Evolutionary conservation across 37 sponge, comb jelly and placozoan species (phyloP).

Genomic region (Aphrocallistes beatrix): DNA sequence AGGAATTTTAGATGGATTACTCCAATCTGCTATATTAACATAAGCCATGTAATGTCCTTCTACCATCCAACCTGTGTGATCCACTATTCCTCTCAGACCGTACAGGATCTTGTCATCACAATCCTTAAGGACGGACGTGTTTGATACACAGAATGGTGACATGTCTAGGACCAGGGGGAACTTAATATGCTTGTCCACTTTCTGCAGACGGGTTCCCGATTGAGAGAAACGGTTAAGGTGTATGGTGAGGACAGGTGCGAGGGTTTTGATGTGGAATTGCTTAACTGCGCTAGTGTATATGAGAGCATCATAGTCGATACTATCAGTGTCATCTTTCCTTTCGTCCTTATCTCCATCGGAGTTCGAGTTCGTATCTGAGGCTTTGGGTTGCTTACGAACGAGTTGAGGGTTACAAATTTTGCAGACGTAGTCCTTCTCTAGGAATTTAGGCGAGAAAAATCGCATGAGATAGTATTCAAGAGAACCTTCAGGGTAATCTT

Average conservation of each 20-base stretch:
- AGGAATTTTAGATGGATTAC: not conserved
- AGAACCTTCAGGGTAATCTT: no score
- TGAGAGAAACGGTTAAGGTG: slow-evolving; percentile 87
- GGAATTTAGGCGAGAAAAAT: no score
- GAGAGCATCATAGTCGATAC: not conserved
- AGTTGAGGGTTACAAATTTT: no score
- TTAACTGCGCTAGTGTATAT: slow-evolving; percentile 51
- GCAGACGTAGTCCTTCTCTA: no score
- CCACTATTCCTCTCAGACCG: slow-evolving; percentile 79
- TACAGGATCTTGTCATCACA: slow-evolving; percentile 39
- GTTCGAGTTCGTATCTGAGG: not conserved
- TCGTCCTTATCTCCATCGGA: not conserved
- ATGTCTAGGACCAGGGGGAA: slow-evolving; percentile 75
- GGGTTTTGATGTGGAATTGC: slow-evolving; percentile 44
- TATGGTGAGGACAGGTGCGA: slow-evolving; percentile 63
- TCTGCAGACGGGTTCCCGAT: slow-evolving; percentile 32
- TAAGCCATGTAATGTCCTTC: slow-evolving; percentile 92
- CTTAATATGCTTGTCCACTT: slow-evolving; percentile 57
- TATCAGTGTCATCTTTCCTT: not conserved
- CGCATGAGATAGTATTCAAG: no score
- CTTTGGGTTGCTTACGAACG: not conserved
- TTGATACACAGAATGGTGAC: slow-evolving; percentile 46
- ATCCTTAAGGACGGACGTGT: slow-evolving; percentile 18
- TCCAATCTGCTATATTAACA: slow-evolving; percentile 35
- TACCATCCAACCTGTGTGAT: slow-evolving; percentile 71